Evolutionary conservation across 2,888 invertebrate species (phyloP).

Genomic region (Sceliomorpha sp.): DNA sequence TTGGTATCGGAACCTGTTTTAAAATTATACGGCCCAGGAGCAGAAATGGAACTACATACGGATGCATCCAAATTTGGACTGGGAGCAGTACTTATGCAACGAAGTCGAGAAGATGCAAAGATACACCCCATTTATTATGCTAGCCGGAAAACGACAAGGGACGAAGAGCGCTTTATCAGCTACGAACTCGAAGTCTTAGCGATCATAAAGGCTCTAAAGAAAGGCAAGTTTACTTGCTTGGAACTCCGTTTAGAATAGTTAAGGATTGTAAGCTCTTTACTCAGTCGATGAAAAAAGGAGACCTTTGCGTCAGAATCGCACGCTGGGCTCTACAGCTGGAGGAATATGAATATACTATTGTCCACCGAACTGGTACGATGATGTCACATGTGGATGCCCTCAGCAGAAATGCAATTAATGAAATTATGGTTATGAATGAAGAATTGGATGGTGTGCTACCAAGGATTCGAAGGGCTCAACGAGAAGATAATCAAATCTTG

Average conservation of each 20-base stretch:
- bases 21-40: slow-evolving; percentile 41
- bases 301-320: slow-evolving; percentile 7
- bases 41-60: slow-evolving; percentile 40
- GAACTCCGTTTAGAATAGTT: slow-evolving; percentile 6
- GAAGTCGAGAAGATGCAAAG: background rate
- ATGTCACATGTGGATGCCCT: slow-evolving; percentile 34
- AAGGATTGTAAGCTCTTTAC: slow-evolving; percentile 19
- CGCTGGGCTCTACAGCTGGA: slow-evolving; percentile 20
- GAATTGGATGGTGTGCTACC: slow-evolving; percentile 14
- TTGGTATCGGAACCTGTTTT: slow-evolving; percentile 48
- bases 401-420: slow-evolving; percentile 13
- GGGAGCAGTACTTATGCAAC: slow-evolving; percentile 36
- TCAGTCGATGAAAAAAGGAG: slow-evolving; percentile 16
- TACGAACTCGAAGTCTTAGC: slow-evolving; percentile 16
- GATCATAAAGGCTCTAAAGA: slow-evolving; percentile 1
- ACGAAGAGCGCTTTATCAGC: slow-evolving; percentile 12
- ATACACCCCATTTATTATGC: slow-evolving; percentile 16
- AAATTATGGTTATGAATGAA: slow-evolving; percentile 1
- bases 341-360: slow-evolving; percentile 13
- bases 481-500: slow-evolving; percentile 16
- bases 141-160: slow-evolving; percentile 3
- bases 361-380: slow-evolving; percentile 10
- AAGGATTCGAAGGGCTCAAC: slow-evolving; percentile 17
- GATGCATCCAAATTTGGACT: slow-evolving; percentile 37
- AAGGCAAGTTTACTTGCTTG: slow-evolving; percentile 11